A percentile compares a stretch with the other conserved stretches of the same genome.
Conservation (phyloP, 2,113 vertebrate species). For the Loxodonta africana region DNA sequence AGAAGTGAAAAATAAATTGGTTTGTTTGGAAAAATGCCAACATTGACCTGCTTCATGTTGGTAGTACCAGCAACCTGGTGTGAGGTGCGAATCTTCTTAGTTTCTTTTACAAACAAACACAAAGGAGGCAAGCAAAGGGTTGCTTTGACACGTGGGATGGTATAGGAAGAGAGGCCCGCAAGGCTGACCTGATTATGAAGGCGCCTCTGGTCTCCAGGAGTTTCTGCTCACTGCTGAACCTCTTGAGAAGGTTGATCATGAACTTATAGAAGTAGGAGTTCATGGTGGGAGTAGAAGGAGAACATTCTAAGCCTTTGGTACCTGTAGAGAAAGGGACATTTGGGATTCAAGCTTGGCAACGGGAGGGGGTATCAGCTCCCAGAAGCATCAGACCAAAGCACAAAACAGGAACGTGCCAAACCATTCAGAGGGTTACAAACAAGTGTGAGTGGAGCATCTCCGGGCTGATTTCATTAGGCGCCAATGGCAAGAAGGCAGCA, state of each 20-base stretch:
- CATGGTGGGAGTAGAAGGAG: slow-evolving; percentile 98
- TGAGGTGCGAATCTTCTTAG: background rate
- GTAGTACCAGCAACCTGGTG: background rate
- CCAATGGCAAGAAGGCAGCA: background rate
- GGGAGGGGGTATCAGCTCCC: background rate
- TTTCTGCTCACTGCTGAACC: slow-evolving; percentile 96
- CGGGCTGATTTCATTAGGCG: background rate
- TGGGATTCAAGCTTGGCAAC: background rate
- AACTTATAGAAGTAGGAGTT: slow-evolving; percentile 99
- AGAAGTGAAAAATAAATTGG: background rate
- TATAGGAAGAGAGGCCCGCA: rapidly evolving
- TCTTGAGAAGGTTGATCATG: slow-evolving; percentile 98
- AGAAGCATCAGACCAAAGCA: background rate
- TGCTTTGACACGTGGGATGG: rapidly evolving
- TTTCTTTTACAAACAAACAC: background rate
- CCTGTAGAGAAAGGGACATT: slow-evolving; percentile 80
- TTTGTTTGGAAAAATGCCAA: slow-evolving; percentile 37
- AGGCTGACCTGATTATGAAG: slow-evolving; percentile 96
- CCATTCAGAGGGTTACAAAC: background rate
- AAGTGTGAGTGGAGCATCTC: background rate
- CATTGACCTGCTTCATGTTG: rapidly evolving
- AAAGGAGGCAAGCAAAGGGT: background rate
- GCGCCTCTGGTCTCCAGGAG: slow-evolving; percentile 96
- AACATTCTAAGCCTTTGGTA: slow-evolving; percentile 92
- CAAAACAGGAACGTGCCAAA: background rate